Evolutionary conservation across 2,888 invertebrate genomes (phyloP).

Genomic region (Agapetus fuscipes): DNA sequence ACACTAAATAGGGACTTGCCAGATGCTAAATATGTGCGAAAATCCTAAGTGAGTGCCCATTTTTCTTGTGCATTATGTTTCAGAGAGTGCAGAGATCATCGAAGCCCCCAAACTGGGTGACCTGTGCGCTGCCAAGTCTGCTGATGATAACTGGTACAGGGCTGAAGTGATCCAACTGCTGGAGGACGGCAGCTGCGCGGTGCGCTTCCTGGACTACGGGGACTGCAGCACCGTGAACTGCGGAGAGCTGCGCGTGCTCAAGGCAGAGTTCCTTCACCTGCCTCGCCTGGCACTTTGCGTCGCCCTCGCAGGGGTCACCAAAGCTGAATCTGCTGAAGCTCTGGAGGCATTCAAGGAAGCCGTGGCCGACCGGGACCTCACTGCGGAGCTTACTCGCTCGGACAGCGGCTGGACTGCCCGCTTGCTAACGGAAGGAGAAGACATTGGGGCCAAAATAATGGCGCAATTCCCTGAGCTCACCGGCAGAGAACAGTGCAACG

Average conservation of each 20-base stretch:
- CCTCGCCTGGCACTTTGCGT: neutral
- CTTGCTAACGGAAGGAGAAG: constrained; percentile 41
- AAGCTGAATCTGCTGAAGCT: constrained; percentile 11
- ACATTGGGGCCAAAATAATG: constrained; percentile 39
- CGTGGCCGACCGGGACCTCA: constrained; percentile 24
- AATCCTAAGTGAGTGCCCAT: too few species aligned
- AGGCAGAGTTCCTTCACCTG: constrained; percentile 32
- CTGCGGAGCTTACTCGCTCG: constrained; percentile 34
- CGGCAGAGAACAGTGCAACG: neutral
- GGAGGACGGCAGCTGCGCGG: constrained; percentile 37
- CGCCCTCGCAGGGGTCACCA: neutral
- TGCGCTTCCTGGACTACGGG: constrained; percentile 62
- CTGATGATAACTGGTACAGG: constrained; percentile 64
- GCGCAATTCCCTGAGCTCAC: neutral
- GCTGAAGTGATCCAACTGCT: constrained; percentile 42
- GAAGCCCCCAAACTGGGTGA: too few species aligned
- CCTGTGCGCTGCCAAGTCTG: constrained; percentile 52
- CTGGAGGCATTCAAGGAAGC: neutral
- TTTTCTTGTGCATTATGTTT: too few species aligned
- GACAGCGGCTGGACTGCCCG: constrained; percentile 48
- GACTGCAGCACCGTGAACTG: constrained; percentile 47
- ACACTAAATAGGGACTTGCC: too few species aligned
- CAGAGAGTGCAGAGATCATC: neutral
- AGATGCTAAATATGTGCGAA: too few species aligned
- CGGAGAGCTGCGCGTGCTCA: constrained; percentile 36